Evolutionary conservation across 2,888 invertebrate species (phyloP).

Genomic region (Patella ulyssiponensis): DNA sequence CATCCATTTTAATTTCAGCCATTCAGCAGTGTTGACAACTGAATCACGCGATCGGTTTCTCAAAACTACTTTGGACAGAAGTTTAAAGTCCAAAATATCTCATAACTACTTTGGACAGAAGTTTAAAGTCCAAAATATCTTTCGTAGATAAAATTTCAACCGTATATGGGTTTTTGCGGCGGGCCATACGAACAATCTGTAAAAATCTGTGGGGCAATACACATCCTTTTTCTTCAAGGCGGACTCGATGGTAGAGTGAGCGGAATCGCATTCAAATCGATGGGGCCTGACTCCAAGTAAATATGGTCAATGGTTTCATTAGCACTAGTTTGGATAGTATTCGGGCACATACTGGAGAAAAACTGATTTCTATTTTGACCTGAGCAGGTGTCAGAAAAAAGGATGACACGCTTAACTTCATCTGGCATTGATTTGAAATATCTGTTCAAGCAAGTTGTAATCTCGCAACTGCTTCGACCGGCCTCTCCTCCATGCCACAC

Average conservation of each 20-base stretch:
- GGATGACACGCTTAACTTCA: neutral
- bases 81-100: neutral
- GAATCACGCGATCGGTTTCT: neutral
- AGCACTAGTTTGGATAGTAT: neutral
- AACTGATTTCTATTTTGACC: constrained; percentile 9
- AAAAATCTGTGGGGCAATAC: neutral
- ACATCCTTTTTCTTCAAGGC: neutral
- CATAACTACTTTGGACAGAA: neutral
- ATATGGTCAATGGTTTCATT: neutral
- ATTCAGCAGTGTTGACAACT: neutral
- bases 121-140: neutral
- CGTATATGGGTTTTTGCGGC: neutral
- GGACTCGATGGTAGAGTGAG: neutral
- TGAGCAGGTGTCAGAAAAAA: constrained; percentile 13
- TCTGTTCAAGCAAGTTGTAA: neutral
- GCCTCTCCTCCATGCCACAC: constrained; percentile 12
- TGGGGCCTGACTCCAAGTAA: neutral
- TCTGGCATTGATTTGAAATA: neutral
- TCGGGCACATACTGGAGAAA: neutral
- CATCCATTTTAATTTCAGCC: neutral
- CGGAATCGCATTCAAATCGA: neutral
- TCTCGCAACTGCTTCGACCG: constrained; percentile 3
- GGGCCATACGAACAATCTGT: neutral
- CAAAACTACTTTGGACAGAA: neutral
- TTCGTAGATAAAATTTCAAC: neutral